phyloP scores from a whole-genome alignment of 2,888 invertebrate species.

The Andrena trimmerana region DNA sequence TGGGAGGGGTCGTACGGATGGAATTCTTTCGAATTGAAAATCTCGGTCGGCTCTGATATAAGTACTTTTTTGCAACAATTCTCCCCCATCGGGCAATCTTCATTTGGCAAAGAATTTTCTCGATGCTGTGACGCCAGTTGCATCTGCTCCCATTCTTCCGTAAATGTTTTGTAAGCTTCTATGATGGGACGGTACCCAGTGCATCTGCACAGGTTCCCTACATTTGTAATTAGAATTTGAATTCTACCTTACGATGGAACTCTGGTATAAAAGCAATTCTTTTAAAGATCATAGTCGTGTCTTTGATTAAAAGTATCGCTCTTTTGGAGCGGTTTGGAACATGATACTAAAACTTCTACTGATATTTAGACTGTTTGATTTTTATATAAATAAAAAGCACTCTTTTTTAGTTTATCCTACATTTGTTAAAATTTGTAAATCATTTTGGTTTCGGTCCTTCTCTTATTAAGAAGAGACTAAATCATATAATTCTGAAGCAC shows the following conservation, averaged over 20 bases:
- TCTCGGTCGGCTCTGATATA: conserved; percentile 82
- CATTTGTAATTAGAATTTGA: conserved; percentile 30
- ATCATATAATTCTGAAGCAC: too few species aligned
- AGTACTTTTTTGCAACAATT: conserved; percentile 87
- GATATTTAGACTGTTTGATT: too few species aligned
- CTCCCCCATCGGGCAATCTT: conserved; percentile 88
- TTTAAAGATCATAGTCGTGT: background rate
- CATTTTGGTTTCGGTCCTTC: too few species aligned
- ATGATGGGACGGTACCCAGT: conserved; percentile 98
- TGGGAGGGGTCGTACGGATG: conserved; percentile 92
- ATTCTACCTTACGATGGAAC: background rate
- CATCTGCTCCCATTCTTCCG: conserved; percentile 89
- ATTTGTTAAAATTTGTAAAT: too few species aligned
- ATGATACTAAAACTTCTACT: too few species aligned
- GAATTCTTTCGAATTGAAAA: conserved; percentile 89
- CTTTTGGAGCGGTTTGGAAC: too few species aligned
- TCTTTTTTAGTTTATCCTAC: too few species aligned
- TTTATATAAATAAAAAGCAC: too few species aligned
- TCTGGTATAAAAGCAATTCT: background rate
- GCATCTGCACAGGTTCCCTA: conserved; percentile 94
- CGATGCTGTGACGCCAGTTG: conserved; percentile 79
- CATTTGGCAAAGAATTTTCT: conserved; percentile 70
- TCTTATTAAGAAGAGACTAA: too few species aligned
- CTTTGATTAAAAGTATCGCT: too few species aligned
- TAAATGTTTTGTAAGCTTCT: conserved; percentile 95